Evolutionary conservation across 2,113 vertebrate species (phyloP).

Genomic region (Myotis yumanensis): DNA sequence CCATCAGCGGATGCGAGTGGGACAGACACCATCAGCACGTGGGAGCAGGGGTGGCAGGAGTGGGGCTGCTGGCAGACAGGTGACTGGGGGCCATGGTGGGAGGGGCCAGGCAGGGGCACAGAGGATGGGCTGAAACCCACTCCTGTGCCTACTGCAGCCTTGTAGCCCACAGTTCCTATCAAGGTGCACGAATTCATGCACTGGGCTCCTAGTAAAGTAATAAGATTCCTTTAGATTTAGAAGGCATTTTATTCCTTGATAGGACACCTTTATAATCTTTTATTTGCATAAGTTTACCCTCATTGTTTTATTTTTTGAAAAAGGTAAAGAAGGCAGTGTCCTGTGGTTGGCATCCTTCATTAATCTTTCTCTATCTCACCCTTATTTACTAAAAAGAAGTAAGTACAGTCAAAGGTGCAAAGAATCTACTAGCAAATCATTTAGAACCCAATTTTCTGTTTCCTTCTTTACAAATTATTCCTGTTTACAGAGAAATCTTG

Average conservation of each 20-base stretch:
- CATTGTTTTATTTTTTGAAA: neutral
- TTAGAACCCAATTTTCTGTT: neutral
- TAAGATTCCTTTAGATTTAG: neutral
- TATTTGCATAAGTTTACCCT: neutral
- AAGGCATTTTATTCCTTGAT: neutral
- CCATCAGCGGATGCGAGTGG: too few relatives aligned
- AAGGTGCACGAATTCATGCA: too few relatives aligned
- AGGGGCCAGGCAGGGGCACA: too few relatives aligned
- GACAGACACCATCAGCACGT: too few relatives aligned
- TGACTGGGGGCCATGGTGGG: too few relatives aligned
- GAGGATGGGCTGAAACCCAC: too few relatives aligned
- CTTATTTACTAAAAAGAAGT: neutral
- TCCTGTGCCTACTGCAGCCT: too few relatives aligned
- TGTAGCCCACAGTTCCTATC: too few relatives aligned
- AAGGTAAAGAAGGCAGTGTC: neutral
- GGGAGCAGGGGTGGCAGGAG: too few relatives aligned
- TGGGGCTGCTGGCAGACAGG: too few relatives aligned
- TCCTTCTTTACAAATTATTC: neutral
- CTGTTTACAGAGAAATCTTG: neutral
- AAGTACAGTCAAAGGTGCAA: neutral
- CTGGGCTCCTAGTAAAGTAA: neutral
- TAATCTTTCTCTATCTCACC: neutral
- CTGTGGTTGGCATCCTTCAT: neutral
- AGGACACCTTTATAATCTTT: neutral
- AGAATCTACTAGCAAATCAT: neutral